Base-by-base conservation (phyloP, 2,797 vertebrate genomes). In the Smutsia temminckii region DNA sequence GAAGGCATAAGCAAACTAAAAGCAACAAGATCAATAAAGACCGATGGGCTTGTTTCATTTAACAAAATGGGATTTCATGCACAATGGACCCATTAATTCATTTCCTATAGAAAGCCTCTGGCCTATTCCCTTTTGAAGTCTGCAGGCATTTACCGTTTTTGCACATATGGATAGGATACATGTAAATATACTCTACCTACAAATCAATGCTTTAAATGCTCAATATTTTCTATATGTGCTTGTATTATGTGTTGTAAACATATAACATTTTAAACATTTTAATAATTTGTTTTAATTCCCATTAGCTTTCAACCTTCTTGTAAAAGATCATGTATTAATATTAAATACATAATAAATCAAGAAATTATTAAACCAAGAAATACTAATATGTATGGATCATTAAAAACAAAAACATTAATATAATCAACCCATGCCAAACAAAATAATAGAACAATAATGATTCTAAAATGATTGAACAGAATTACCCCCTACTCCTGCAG, bases 21-120 rank as follows among this genome's bases (percentile, higher is more conserved):
- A 81, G 55, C 40, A 95, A 81, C 46, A 88, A 85, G 79, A 97
- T 95, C 94, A 96, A 93, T 97, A 96, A 93, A 95, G 63, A 96
- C 93, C 3, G 0, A 92, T 81, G 53, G 63, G 27, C 57, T 96
- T 94, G 51, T 78, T 97, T 96, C 93, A 83, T 83, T 97, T 95
- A 95, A 96, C 86, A 96, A 93, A 97, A 95, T 94, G 55, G 32
- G 20, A 94, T 97, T 96, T 96, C 78, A 95, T 92, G 95, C 68
- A 95, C 93, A 94, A 61, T 89, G 63, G 46, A 95, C 77, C 72
- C 68, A 94, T 93, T 97, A 96, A 97, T 96, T 97, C 2, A 88
- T 96, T 97, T 96, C 63, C 84, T 85, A 95, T 94, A 88, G 63
- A 69, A 96, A 93, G 25, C 53, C 77, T 75, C 20, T 75, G 34